Evolutionary conservation across 2,113 vertebrate genomes (phyloP).

Genomic region (Elgaria multicarinata): DNA sequence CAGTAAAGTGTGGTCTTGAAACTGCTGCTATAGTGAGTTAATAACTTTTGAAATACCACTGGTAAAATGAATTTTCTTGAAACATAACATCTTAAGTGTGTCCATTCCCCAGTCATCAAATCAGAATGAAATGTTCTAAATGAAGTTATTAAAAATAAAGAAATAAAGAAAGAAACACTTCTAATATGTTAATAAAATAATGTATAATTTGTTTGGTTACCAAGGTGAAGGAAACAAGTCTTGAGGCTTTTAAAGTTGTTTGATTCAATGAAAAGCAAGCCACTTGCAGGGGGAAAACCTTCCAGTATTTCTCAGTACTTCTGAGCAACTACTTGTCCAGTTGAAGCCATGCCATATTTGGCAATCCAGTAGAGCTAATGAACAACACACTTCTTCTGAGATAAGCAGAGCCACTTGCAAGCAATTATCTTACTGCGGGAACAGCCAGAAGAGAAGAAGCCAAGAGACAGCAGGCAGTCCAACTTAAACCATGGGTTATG

Average conservation of each 20-base stretch:
- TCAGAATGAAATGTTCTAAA: neutral
- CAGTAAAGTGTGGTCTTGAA: neutral
- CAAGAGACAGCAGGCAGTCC: neutral
- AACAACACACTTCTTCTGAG: slow-evolving; percentile 3
- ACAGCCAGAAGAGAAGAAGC: neutral
- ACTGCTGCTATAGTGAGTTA: neutral
- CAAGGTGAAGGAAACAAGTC: neutral
- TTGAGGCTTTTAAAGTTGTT: neutral
- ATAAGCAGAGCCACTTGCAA: neutral
- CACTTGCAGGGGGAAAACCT: neutral
- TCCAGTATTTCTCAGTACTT: neutral
- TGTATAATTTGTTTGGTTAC: neutral
- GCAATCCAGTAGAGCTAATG: slow-evolving; percentile 8
- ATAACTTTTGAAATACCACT: neutral
- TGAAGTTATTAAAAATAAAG: neutral
- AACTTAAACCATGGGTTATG: too few species aligned
- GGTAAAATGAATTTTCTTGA: neutral
- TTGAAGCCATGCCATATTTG: neutral
- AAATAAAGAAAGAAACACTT: neutral
- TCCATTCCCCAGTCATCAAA: neutral
- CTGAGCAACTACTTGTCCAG: neutral
- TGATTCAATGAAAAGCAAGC: neutral
- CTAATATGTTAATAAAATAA: neutral
- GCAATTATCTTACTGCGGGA: neutral
- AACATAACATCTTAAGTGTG: neutral